Conservation (phyloP, 1,140 invertebrate species). For the Calosoma granatense region DNA sequence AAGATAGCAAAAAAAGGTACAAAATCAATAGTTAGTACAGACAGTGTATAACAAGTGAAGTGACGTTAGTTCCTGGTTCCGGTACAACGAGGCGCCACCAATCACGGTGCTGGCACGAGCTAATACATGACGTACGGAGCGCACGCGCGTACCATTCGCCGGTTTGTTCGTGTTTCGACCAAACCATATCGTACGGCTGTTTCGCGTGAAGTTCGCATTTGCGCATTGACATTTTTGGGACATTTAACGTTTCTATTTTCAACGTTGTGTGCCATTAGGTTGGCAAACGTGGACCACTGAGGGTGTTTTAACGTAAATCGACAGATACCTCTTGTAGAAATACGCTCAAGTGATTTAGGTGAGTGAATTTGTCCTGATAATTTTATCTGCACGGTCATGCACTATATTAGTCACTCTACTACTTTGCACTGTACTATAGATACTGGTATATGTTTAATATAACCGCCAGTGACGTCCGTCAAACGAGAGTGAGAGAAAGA, state of each 20-base stretch:
- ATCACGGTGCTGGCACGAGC: background rate
- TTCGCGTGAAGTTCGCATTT: slow-evolving; percentile 7
- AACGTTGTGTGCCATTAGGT: slow-evolving; percentile 6
- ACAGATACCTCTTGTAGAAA: background rate
- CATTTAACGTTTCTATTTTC: slow-evolving; percentile 8
- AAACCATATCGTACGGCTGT: background rate
- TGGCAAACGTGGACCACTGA: slow-evolving; percentile 6
- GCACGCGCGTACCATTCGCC: background rate
- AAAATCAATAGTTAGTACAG: too few relatives aligned
- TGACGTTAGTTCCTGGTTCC: background rate
- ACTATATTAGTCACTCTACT: too few relatives aligned
- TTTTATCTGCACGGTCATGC: background rate
- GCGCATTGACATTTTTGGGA: slow-evolving; percentile 8
- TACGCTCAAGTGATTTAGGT: background rate
- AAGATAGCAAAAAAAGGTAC: too few relatives aligned
- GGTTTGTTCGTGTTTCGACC: background rate
- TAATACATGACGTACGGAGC: background rate
- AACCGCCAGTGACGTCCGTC: background rate
- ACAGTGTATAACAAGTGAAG: too few relatives aligned
- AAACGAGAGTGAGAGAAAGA: background rate
- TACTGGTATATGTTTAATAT: background rate
- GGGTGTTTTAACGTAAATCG: slow-evolving; percentile 4
- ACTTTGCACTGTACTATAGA: background rate
- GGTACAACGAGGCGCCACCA: background rate
- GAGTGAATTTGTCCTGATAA: background rate